These are phyloP conservation scores for Patiria miniata DNA, from an alignment of 35 echinoderm and acorn worm species.

Conservation along the genomic window DNA sequence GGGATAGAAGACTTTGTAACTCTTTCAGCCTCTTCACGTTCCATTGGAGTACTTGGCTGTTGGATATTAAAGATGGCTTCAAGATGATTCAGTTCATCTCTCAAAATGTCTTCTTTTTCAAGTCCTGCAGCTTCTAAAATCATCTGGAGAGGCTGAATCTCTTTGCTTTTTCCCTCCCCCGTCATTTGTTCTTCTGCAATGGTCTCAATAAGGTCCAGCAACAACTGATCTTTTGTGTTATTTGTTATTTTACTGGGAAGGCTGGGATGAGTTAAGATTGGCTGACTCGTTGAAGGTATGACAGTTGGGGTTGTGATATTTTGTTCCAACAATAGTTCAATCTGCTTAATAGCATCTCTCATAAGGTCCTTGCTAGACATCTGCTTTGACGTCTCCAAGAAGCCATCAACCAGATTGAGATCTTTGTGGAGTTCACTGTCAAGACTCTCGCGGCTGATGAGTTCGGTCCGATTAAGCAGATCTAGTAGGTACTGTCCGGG, in stretches of 20 bases:
- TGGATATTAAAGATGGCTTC: background rate
- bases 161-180: background rate
- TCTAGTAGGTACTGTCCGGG: background rate
- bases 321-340: background rate
- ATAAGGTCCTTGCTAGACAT: background rate
- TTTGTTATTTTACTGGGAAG: background rate
- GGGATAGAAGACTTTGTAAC: background rate
- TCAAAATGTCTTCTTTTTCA: background rate
- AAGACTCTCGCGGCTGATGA: background rate
- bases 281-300: background rate
- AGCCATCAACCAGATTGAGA: background rate
- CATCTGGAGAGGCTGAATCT: background rate
- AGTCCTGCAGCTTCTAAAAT: background rate
- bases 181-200: background rate
- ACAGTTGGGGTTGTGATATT: background rate
- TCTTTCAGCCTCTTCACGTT: background rate
- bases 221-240: background rate
- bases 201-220: conserved; percentile 5
- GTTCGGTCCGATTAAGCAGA: background rate
- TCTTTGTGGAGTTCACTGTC: background rate
- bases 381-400: background rate
- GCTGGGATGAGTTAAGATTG: no score
- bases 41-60: background rate
- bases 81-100: background rate
- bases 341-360: background rate